Conservation (phyloP, 2,113 vertebrate species). For the Aramus guarauna region DNA sequence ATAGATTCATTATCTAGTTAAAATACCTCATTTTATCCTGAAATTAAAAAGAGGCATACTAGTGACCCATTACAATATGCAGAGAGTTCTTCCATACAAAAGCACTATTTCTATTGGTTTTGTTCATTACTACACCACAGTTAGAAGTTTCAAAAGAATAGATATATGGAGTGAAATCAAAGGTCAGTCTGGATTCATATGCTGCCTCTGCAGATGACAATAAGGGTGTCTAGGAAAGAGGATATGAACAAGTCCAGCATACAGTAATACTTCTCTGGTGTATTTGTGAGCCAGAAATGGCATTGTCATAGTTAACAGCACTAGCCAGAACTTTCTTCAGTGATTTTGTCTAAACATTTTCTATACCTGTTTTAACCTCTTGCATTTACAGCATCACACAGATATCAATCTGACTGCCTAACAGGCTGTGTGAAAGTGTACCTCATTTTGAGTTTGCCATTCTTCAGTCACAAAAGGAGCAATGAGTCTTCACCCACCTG, state of each 20-base stretch:
- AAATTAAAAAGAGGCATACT: background rate
- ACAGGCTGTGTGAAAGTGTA: fast-evolving
- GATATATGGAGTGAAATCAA: background rate
- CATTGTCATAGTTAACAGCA: background rate
- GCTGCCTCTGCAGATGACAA: background rate
- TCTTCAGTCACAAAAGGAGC: background rate
- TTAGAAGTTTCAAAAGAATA: background rate
- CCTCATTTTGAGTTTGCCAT: background rate
- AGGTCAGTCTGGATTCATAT: background rate
- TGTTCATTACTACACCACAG: background rate
- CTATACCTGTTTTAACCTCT: background rate
- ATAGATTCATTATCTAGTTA: background rate
- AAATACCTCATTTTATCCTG: background rate
- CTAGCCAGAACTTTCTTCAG: background rate
- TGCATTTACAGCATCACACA: background rate
- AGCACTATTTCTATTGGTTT: background rate
- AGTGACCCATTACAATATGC: background rate
- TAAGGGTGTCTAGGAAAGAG: background rate
- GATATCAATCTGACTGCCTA: background rate
- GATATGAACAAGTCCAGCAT: background rate
- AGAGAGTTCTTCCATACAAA: background rate
- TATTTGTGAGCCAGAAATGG: background rate
- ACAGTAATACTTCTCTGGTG: background rate
- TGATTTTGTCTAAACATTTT: background rate
- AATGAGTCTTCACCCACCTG: background rate